Base-by-base conservation (phyloP, 2,797 vertebrate species). In the Falco concolor region DNA sequence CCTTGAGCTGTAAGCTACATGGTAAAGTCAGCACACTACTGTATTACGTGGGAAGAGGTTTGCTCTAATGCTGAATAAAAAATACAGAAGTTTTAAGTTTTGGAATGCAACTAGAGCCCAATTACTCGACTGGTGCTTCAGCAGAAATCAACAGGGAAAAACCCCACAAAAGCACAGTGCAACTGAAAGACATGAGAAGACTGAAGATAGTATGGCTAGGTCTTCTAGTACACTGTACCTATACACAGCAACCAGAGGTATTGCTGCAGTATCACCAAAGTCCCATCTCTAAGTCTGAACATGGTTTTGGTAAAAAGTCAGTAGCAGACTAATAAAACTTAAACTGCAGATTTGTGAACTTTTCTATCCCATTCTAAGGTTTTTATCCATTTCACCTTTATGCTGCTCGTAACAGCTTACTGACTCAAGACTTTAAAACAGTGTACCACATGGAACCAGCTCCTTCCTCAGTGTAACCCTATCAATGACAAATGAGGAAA, bases 121-220 rank as follows among this genome's bases (percentile, higher is more conserved):
- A 65, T 57, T 65, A 49, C 23, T 89, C 49, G 6, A 82, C 70
- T 17, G 3, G 36, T 45, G 30, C 28, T 90, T 76, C 44, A 73
- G 54, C 21, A 84, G 40, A 72, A 67, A 88, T 60, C 53, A 89
- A 38, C 21, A 64, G 18, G 20, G 38, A 60, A 72, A 84, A 59
- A 3, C 3, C 2, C 10, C 49, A 67, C 3, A 40, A n/a, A 94
- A 79, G 34, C 10, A 44, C 0, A 8, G 20, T 10, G 16, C 36
- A 92, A 40, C 15, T n/a, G 32, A 69, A 84, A 76, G 60, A 85
- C 79, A 56, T 8, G 45, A 7, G 4, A 64, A 49, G 23, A 57
- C 8, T 42, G 67, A 64, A 60, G 50, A 30, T 2, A 23, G n/a
- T 6, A 72, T 13, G 10, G 32, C 13, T 23, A 47, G 10, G 18